phyloP scores from a whole-genome alignment of 2,113 vertebrate species.

The Halcyon malimbica region DNA sequence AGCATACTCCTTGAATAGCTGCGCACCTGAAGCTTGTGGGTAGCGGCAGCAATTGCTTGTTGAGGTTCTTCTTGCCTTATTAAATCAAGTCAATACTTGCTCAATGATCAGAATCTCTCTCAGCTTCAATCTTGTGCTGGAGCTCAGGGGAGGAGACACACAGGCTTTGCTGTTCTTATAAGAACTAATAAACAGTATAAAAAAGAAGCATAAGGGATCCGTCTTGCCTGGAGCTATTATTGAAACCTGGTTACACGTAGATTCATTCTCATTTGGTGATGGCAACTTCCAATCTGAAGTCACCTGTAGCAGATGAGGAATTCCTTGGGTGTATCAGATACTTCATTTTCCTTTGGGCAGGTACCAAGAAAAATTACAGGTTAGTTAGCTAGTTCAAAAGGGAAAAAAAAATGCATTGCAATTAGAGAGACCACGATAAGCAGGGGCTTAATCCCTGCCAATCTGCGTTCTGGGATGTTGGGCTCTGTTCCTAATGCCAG shows the following conservation, averaged over 20 bases:
- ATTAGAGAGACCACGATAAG: slow-evolving; percentile 29
- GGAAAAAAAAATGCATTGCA: slow-evolving; percentile 38
- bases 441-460: slow-evolving; percentile 26
- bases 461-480: slow-evolving; percentile 49
- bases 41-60: not conserved
- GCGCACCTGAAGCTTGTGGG: not conserved
- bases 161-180: not conserved
- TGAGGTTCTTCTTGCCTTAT: not conserved
- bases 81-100: slow-evolving; percentile 49
- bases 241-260: not conserved
- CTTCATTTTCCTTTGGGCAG: slow-evolving; percentile 58
- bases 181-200: not conserved
- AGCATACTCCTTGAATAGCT: not conserved
- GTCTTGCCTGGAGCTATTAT: not conserved
- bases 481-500: slow-evolving; percentile 38
- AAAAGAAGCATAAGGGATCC: not conserved
- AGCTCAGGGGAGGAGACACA: not conserved
- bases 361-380: slow-evolving; percentile 57
- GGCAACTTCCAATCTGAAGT: slow-evolving; percentile 45
- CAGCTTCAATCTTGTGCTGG: not conserved
- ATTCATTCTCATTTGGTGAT: slow-evolving; percentile 7
- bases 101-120: slow-evolving; percentile 33
- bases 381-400: slow-evolving; percentile 55
- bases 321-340: slow-evolving; percentile 57
- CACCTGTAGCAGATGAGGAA: slow-evolving; percentile 60